Base-by-base conservation (phyloP, 2,113 vertebrate species). In the Paramormyrops kingsleyae region DNA sequence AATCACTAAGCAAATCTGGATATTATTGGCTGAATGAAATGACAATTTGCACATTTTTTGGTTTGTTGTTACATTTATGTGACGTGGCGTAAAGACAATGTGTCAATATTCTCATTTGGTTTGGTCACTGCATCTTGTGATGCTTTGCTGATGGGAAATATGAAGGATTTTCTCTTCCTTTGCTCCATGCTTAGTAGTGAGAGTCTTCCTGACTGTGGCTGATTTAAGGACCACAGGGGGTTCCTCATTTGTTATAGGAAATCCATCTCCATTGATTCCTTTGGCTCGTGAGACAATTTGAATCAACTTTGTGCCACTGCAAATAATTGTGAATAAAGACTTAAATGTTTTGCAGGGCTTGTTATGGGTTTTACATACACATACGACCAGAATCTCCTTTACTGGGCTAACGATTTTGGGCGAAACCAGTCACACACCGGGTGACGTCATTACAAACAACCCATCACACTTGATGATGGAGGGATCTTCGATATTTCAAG, bases 301-400 rank as follows among this genome's bases (percentile, higher is more conserved):
- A 89, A 89, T 84, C 31, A 89, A 46, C 88, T 85, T 89, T 59
- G 77, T 84, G 39, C 77, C 42, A 59, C 66, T 84, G 88, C 80
- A 89, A 89, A 89, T 89, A 89, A 89, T 84, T 89, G 77, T 85
- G 88, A 89, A 89, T 89, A 56, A 59, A 56, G 70, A 56, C 52
- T n/a, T 27, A 53, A 84, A 89, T 89, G 46, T 80, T 39, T 83
- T 89, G 88, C 77, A 89, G 21, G 1, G n/a, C 87, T 35, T 62
- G 50, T 44, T 66, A 88, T 42, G 31, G 39, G 53, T 53, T 42
- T 88, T 44, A 39, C 31, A 59, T 88, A 59, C 87, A 39, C 15
- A 35, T 21, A 13, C 17, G 15, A 44, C 7, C 53, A 5, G 7
- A 31, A 59, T 87, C 15, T 27, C 50, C 13, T 59, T 87, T n/a